Conservation (phyloP, 2,797 vertebrate genomes). For the Sphaeramia orbicularis region DNA sequence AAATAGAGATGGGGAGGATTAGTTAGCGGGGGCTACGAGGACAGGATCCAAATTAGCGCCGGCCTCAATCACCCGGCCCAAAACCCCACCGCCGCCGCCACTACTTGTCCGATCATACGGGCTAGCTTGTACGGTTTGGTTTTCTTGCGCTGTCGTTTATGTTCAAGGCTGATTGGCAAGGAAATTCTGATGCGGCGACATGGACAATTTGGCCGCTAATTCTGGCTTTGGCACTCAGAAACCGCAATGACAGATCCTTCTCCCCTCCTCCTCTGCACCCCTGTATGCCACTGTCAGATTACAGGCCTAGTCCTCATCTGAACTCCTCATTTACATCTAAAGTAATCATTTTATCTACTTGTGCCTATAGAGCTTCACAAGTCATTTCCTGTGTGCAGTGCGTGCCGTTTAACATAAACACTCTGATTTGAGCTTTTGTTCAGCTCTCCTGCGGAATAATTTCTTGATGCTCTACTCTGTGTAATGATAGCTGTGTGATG, state of each 20-base stretch:
- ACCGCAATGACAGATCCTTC: slow-evolving; percentile 57
- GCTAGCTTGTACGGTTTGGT: slow-evolving; percentile 33
- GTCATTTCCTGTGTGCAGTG: slow-evolving; percentile 9
- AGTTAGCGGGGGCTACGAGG: slow-evolving; percentile 75
- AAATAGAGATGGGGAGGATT: slow-evolving; percentile 85
- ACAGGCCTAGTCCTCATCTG: slow-evolving; percentile 59
- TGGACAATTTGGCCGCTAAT: slow-evolving; percentile 83
- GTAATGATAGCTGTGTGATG: slow-evolving; percentile 1
- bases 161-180: slow-evolving; percentile 76
- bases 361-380: slow-evolving; percentile 21
- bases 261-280: slow-evolving; percentile 16
- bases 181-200: slow-evolving; percentile 73
- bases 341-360: slow-evolving; percentile 59
- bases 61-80: slow-evolving; percentile 68
- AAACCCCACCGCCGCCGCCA: slow-evolving; percentile 23
- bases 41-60: slow-evolving; percentile 82
- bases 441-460: slow-evolving; percentile 18
- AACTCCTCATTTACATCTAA: slow-evolving; percentile 68
- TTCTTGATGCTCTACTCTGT: background rate
- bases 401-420: slow-evolving; percentile 48
- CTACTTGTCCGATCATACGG: slow-evolving; percentile 14
- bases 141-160: slow-evolving; percentile 66
- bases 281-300: slow-evolving; percentile 67
- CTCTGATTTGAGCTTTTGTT: slow-evolving; percentile 38
- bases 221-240: slow-evolving; percentile 51